Base-by-base conservation (phyloP, 2,113 vertebrate genomes). In the Acrocephalus arundinaceus region DNA sequence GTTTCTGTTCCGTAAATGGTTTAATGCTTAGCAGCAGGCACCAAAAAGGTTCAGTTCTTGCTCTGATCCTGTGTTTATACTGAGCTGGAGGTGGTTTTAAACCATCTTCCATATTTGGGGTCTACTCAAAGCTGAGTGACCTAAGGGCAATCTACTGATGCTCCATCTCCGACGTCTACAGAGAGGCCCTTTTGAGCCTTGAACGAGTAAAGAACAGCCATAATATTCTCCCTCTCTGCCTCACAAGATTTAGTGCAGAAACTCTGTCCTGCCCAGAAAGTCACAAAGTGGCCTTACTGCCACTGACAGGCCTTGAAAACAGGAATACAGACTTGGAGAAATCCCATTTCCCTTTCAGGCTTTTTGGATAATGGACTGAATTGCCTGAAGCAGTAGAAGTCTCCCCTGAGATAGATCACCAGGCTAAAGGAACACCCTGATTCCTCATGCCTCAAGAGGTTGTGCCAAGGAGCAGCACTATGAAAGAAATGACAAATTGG, bases 91-190 rank as follows among this genome's bases (percentile, higher is more conserved):
- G 87, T 96, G 63, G 82, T 94, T 91, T 96, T 91, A 96, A 96
- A 89, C 75, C 39, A 17, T 67, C 79, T 96, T 90, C 96, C 93
- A 91, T 94, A 96, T 95, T 96, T 96, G 95, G 94, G 87, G 57
- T 48, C 72, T 88, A 39, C 63, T 83, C 59, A 80, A 85, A 87
- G 51, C 87, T 33, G 54, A 63, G n/a, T 87, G 93, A 96, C 95
- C 92, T 80, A 43, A 89, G 90, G 94, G 87, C 87, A 96, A 84
- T 23, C 55, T 71, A 63, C 59, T 48, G 48, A 59, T 67, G 46
- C 67, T 93, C 67, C 59, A 46, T 62, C 87, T 95, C 67, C 6
- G 15, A 2, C 0, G 0, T 54, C 54, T 70, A 37, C 13, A 65
- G 66, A 78, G 91, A 73, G 72, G 82, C 68, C 63, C 51, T 87